Evolutionary conservation across 1,140 invertebrate species (phyloP), one percentile per base, ranked within the genome.

Genomic region (Planococcus citri): DNA sequence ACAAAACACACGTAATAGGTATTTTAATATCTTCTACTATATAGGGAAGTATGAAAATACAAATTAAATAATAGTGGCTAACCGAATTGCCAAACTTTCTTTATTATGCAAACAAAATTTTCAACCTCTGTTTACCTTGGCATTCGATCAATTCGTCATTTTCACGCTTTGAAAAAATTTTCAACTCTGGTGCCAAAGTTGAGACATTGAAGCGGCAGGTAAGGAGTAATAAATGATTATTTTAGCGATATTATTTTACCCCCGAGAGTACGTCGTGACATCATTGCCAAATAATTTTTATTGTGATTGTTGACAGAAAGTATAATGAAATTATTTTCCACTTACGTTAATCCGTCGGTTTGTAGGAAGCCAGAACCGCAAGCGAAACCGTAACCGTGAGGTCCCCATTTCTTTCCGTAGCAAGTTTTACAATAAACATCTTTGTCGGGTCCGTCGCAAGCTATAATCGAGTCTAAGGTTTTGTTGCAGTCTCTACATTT

Each of bases 341-440:
- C 87, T 87, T 80, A 92, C 89, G 86, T 87, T 72, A 92, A 81
- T 68, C 90, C 89, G 76, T 94, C 91, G 71, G 90, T 92, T 77
- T 92, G 90, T 71, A 97, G 82, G 79, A 95, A 93, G 72, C 94
- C 94, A 73, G 93, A 94, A 51, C 94, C 95, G 74, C 90, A 92
- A 73, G 94, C 94, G 76, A 95, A 96, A 69, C 94, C 96, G 76
- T 94, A 95, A 70, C 92, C 92, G 78, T 95, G 92, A 57, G 92
- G 92, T 77, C 93, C 93, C 88, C 91, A 96, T 77, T 93, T 91
- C 79, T 94, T 94, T 68, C 87, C 88, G 77, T 94, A 94, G 79
- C 91, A 94, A 73, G 89, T 91, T 78, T 91, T 94, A 80, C 94
- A 98, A 80, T 94, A 97, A 61, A 98, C 87, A 73, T 95, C 90